Conservation (phyloP, 1,140 invertebrate species). For the Prorops nasuta region DNA sequence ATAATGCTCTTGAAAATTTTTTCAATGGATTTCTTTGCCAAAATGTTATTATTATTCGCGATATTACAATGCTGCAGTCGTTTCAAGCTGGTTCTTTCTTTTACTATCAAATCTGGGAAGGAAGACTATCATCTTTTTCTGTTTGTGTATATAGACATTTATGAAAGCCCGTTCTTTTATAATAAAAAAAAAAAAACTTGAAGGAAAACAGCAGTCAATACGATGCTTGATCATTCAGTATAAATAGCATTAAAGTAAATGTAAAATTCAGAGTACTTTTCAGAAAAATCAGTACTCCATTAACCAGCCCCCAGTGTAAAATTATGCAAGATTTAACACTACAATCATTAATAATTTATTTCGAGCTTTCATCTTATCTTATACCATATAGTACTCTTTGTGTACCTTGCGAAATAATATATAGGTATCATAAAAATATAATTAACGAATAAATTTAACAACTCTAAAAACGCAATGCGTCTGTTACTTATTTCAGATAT, state of each 20-base stretch:
- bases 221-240: constrained; percentile 14
- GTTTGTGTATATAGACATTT: no score
- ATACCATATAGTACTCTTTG: constrained; percentile 31
- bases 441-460: constrained; percentile 36
- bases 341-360: constrained; percentile 42
- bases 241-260: constrained; percentile 4
- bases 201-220: constrained; percentile 31
- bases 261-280: constrained; percentile 7
- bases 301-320: constrained; percentile 28
- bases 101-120: no score
- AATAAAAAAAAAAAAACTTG: no score
- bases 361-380: constrained; percentile 32
- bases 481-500: constrained; percentile 39
- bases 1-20: no score
- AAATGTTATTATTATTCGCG: no score
- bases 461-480: constrained; percentile 36
- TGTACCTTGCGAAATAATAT: constrained; percentile 32
- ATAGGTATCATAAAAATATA: constrained; percentile 31
- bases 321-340: constrained; percentile 36
- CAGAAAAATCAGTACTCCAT: constrained; percentile 2
- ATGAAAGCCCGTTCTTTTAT: no score
- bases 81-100: no score
- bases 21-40: no score
- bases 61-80: no score
- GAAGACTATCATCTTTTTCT: no score